Conservation (phyloP, 2,113 vertebrate genomes). For the Zosterops borbonicus region DNA sequence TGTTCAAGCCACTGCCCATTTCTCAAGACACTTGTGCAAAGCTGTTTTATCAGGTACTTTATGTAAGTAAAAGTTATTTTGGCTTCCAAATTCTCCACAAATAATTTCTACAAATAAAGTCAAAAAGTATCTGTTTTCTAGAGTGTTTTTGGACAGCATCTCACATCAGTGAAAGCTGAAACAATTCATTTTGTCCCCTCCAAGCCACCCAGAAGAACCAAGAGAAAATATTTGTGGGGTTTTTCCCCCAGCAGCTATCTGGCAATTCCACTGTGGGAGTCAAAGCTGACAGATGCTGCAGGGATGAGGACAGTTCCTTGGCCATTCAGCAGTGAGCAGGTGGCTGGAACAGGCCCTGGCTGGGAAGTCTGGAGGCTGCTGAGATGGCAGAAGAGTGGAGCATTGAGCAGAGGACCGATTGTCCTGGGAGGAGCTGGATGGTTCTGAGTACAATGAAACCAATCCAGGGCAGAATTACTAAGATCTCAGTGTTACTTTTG, state of each 20-base stretch:
- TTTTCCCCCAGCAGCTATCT: not conserved
- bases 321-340: not conserved
- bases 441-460: fast-evolving
- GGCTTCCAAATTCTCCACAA: not conserved
- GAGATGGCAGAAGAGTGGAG: not conserved
- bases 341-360: not conserved
- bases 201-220: not conserved
- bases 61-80: not conserved
- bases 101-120: not conserved
- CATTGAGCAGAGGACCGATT: no score
- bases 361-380: not conserved
- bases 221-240: not conserved
- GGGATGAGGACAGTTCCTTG: not conserved
- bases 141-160: not conserved
- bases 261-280: not conserved
- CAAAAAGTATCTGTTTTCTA: fast-evolving
- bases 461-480: not conserved
- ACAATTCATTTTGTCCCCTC: not conserved
- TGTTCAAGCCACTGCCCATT: not conserved
- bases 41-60: not conserved
- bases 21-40: not conserved
- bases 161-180: not conserved
- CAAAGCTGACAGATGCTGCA: fast-evolving
- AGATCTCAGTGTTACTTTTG: not conserved
- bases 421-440: not conserved